phyloP scores from a whole-genome alignment of 92 coral and sea anemone genomes.

The Blastomussa wellsi region DNA sequence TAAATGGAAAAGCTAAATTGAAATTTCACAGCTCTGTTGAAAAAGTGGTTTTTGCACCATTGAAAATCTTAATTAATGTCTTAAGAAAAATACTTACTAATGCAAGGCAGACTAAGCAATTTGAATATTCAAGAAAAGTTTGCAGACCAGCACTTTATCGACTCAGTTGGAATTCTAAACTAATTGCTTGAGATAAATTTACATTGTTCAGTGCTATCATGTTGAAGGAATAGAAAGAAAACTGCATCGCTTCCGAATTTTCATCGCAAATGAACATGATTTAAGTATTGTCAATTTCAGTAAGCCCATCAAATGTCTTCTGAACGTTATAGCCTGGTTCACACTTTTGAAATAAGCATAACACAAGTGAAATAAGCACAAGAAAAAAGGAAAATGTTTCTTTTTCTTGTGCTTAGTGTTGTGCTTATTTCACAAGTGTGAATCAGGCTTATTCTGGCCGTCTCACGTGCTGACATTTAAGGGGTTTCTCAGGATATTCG shows the following conservation, averaged over 20 bases:
- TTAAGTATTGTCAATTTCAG: background rate
- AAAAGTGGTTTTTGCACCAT: constrained; percentile 3
- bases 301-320: background rate
- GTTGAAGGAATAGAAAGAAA: constrained; percentile 15
- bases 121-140: constrained; percentile 4
- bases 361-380: too few relatives aligned
- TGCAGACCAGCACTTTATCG: constrained; percentile 1
- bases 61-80: background rate
- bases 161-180: constrained; percentile 23
- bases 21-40: constrained; percentile 31
- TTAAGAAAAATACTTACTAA: background rate
- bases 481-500: constrained; percentile 19
- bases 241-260: background rate
- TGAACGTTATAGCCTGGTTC: too few relatives aligned
- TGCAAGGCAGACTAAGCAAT: background rate
- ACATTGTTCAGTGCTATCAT: constrained; percentile 7
- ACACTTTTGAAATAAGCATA: too few relatives aligned
- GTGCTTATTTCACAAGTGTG: too few relatives aligned
- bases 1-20: background rate
- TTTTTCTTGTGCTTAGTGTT: too few relatives aligned
- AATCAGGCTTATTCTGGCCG: too few relatives aligned
- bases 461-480: constrained; percentile 6
- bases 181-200: constrained; percentile 16
- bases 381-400: too few relatives aligned
- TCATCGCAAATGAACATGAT: constrained; percentile 17